phyloP scores from a whole-genome alignment of 2,888 invertebrate genomes.

The Tetranychus truncatus region DNA sequence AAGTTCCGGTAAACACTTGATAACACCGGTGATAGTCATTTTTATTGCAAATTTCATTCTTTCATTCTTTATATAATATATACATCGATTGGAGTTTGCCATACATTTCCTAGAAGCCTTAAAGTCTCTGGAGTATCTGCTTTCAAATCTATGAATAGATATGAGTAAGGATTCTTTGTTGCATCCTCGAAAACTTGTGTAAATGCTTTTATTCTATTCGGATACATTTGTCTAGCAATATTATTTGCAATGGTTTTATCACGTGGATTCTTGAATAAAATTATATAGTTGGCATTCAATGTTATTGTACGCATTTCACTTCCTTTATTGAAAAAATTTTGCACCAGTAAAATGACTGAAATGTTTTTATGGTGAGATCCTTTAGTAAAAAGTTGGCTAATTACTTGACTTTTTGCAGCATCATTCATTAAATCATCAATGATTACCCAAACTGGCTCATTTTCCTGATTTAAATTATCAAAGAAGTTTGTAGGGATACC shows the following conservation, averaged over 20 bases:
- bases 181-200: not conserved
- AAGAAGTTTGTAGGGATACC: not conserved
- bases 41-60: too few relatives aligned
- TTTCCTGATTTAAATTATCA: not conserved
- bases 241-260: not conserved
- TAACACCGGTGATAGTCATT: too few relatives aligned
- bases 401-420: not conserved
- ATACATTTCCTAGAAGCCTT: not conserved
- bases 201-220: not conserved
- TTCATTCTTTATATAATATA: not conserved
- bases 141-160: not conserved
- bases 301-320: not conserved
- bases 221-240: not conserved
- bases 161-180: not conserved
- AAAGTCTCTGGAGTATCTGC: not conserved
- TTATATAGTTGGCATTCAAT: not conserved
- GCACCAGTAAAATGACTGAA: not conserved
- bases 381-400: not conserved
- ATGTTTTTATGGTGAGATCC: not conserved
- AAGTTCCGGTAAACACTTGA: too few relatives aligned
- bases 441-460: not conserved
- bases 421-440: not conserved
- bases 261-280: not conserved
- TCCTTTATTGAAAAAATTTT: not conserved
- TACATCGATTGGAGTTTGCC: not conserved